These are phyloP conservation scores for Zenarchopterus dispar DNA, from an alignment of 2,797 vertebrate genomes.

Conservation along the genomic window DNA sequence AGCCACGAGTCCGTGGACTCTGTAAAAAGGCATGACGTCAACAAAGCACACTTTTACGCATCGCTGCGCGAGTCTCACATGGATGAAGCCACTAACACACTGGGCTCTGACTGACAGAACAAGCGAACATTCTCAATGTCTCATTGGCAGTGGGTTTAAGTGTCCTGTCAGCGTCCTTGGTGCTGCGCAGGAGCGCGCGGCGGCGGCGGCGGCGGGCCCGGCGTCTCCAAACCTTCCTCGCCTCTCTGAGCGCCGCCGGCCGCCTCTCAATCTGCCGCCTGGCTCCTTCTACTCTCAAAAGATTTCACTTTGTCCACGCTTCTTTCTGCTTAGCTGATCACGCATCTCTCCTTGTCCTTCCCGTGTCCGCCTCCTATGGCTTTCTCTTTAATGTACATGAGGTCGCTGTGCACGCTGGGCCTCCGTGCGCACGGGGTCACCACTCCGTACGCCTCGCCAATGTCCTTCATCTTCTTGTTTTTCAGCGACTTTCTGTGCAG, in stretches of 20 bases:
- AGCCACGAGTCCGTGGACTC: conserved; percentile 38
- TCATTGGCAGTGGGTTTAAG: conserved; percentile 34
- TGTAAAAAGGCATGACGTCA: conserved; percentile 57
- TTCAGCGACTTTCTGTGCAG: conserved; percentile 90
- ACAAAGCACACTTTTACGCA: conserved; percentile 65
- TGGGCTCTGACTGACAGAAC: conserved; percentile 60
- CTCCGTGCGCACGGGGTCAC: conserved; percentile 93
- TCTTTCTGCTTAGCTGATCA: conserved; percentile 86
- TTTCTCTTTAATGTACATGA: conserved; percentile 96
- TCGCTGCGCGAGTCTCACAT: conserved; percentile 52
- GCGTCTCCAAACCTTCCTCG: conserved; percentile 17
- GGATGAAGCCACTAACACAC: conserved; percentile 68
- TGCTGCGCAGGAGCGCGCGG: conserved; percentile 33
- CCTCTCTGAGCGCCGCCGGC: conserved; percentile 34
- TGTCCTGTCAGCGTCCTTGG: conserved; percentile 45
- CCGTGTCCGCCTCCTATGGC: conserved; percentile 86
- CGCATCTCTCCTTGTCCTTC: conserved; percentile 93
- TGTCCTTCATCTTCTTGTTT: conserved; percentile 85
- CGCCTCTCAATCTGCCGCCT: conserved; percentile 23
- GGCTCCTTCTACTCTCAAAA: conserved; percentile 32
- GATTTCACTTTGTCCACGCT: neutral
- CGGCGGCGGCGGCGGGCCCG: neutral
- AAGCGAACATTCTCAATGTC: conserved; percentile 68
- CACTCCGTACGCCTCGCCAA: conserved; percentile 90
- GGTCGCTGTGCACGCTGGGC: conserved; percentile 97